Percentiles rank a stretch among this genome's conserved stretches.
phyloP scores from a whole-genome alignment of 2,888 invertebrate genomes.

The Sarcophaga rosellei region DNA sequence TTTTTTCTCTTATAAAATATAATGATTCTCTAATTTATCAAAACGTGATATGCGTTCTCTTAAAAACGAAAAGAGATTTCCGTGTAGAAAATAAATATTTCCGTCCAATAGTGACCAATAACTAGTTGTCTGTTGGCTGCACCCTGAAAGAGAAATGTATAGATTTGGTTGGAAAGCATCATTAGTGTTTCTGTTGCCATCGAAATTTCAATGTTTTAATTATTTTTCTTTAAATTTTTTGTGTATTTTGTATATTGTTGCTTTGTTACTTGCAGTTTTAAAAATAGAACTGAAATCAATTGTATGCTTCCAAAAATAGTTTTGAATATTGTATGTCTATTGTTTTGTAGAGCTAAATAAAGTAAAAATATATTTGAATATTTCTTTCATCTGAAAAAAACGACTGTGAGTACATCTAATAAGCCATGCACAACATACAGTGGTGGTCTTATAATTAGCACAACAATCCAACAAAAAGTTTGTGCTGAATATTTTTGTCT shows the following conservation, averaged over 20 bases:
- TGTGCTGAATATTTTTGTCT: no score
- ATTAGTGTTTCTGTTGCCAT: neutral
- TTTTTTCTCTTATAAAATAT: no score
- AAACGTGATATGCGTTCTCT: neutral
- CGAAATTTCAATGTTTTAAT: constrained; percentile 23
- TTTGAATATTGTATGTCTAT: constrained; percentile 36
- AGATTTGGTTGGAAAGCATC: neutral
- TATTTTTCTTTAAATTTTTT: constrained; percentile 4
- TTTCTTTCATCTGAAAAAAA: no score
- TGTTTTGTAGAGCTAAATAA: neutral
- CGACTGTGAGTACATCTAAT: no score
- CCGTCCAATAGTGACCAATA: no score
- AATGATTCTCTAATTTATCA: no score
- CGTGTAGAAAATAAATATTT: no score
- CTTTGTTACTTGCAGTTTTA: constrained; percentile 22
- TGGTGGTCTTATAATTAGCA: no score
- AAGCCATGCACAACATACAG: no score
- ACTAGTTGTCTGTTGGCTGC: no score
- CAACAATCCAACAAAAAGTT: no score
- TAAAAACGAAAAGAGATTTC: neutral
- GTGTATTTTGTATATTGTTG: neutral
- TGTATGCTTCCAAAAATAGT: constrained; percentile 45
- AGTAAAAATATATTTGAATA: neutral
- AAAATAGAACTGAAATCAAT: constrained; percentile 46
- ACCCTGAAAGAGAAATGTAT: no score